Conservation (phyloP, 2,888 invertebrate genomes). For the Liodrosophila aerea region DNA sequence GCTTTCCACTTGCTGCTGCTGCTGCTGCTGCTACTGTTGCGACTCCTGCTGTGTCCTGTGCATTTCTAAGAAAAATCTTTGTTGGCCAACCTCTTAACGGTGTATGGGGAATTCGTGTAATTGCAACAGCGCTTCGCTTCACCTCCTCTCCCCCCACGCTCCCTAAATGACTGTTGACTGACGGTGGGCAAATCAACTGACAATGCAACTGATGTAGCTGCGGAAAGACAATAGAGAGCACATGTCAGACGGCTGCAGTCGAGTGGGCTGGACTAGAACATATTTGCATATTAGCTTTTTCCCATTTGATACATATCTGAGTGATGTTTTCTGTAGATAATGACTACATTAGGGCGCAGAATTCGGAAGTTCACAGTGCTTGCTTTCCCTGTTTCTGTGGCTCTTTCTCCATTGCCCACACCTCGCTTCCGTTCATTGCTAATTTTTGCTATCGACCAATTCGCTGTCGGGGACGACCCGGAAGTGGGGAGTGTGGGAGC, state of each 20-base stretch:
- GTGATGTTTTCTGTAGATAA: not conserved
- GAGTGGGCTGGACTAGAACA: too few species aligned
- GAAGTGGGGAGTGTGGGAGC: not conserved
- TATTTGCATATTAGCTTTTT: too few species aligned
- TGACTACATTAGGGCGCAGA: too few species aligned
- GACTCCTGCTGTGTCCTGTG: slow-evolving; percentile 23
- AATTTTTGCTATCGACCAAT: slow-evolving; percentile 53
- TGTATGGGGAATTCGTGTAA: slow-evolving; percentile 55
- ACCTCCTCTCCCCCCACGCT: not conserved
- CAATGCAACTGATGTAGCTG: slow-evolving; percentile 44
- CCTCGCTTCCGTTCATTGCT: slow-evolving; percentile 39
- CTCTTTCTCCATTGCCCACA: too few species aligned
- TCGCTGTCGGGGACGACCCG: too few species aligned
- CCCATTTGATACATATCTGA: not conserved
- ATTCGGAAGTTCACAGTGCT: too few species aligned
- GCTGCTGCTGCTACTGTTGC: slow-evolving; percentile 24
- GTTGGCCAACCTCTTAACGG: slow-evolving; percentile 61
- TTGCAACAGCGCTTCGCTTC: slow-evolving; percentile 44
- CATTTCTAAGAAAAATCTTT: slow-evolving; percentile 74
- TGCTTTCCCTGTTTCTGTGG: too few species aligned
- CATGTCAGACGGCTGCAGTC: too few species aligned
- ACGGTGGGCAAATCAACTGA: slow-evolving; percentile 57
- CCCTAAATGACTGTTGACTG: slow-evolving; percentile 52
- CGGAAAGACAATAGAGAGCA: too few species aligned
- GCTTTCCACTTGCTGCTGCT: slow-evolving; percentile 13